These are phyloP conservation scores for Athripsodes cinereus DNA, from an alignment of 2,888 invertebrate species.

Conservation along the genomic window DNA sequence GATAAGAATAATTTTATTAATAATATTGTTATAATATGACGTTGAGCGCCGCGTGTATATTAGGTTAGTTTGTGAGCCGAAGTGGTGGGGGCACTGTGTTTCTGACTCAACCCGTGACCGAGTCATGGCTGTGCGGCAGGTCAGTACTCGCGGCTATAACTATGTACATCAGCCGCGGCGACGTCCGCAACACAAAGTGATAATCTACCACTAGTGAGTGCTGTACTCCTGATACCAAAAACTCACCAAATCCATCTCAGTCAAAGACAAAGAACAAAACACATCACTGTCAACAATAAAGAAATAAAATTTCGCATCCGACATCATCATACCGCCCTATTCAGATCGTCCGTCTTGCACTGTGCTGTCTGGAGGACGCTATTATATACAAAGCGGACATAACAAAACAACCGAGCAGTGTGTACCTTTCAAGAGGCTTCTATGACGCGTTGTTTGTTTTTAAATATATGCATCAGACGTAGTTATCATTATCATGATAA, in stretches of 20 bases:
- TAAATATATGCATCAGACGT: too few species aligned
- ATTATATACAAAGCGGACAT: too few species aligned
- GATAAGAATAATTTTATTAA: background rate
- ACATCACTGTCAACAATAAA: background rate
- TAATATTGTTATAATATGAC: background rate
- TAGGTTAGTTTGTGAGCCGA: slow-evolving; percentile 1
- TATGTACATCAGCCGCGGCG: too few species aligned
- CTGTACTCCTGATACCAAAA: slow-evolving; percentile 13
- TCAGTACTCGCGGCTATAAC: slow-evolving; percentile 24
- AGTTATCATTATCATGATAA: too few species aligned
- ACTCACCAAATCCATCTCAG: background rate
- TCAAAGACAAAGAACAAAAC: background rate
- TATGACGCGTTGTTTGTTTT: too few species aligned
- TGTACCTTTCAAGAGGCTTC: too few species aligned
- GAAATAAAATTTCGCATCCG: slow-evolving; percentile 1
- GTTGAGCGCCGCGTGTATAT: too few species aligned
- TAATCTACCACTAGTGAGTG: slow-evolving; percentile 4
- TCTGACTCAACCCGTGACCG: slow-evolving; percentile 28
- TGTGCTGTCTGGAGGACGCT: too few species aligned
- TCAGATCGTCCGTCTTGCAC: too few species aligned
- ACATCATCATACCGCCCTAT: background rate
- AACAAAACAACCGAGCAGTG: too few species aligned
- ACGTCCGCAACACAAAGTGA: background rate
- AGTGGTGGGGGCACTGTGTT: slow-evolving; percentile 25
- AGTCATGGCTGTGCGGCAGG: slow-evolving; percentile 27